phyloP scores from a whole-genome alignment of 2,113 vertebrate genomes.

The Pipa parva region DNA sequence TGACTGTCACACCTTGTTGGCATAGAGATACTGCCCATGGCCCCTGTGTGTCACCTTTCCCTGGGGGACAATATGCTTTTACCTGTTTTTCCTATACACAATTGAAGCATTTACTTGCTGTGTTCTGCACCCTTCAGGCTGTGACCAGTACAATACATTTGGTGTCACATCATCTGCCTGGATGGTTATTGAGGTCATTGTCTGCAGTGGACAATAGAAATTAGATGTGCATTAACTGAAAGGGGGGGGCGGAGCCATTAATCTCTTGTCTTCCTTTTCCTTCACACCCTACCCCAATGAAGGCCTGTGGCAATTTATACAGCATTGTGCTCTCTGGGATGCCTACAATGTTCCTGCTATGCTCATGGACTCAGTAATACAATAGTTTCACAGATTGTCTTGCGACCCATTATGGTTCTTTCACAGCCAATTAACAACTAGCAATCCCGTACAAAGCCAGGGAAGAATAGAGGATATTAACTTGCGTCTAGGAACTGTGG shows the following conservation, averaged over 20 bases:
- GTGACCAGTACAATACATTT: conserved; percentile 14
- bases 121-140: conserved; percentile 16
- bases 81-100: not conserved
- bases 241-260: not conserved
- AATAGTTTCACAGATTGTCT: no score
- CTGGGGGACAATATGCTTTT: not conserved
- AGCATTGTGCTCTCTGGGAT: not conserved
- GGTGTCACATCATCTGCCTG: conserved; percentile 18
- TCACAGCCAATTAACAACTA: no score
- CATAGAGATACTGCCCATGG: no score
- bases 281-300: not conserved
- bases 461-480: no score
- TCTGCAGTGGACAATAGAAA: conserved; percentile 23
- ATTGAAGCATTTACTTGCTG: conserved; percentile 7
- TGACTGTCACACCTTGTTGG: not conserved
- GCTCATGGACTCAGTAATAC: no score
- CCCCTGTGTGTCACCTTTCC: not conserved
- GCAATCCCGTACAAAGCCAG: no score
- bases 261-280: not conserved
- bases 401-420: no score
- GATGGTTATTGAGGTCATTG: conserved; percentile 2
- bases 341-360: no score
- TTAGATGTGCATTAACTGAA: conserved; percentile 25
- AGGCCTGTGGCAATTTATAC: not conserved
- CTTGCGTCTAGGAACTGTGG: no score